These are phyloP conservation scores for Alcedo atthis DNA, from an alignment of 2,797 vertebrate species.

Conservation along the genomic window DNA sequence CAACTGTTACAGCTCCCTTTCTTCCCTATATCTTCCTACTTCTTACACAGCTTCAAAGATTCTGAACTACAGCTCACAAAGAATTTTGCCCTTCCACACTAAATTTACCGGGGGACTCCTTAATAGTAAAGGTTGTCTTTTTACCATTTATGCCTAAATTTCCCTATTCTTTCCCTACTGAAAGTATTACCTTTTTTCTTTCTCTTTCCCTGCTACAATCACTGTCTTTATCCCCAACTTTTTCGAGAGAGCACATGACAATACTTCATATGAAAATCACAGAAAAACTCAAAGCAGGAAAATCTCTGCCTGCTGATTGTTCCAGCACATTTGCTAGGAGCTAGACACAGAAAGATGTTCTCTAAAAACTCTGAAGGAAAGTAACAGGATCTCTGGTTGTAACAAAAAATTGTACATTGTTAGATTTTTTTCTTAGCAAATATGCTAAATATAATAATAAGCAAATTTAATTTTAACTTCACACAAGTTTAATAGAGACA, in stretches of 20 bases:
- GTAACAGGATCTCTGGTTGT: not conserved
- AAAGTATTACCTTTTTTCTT: not conserved
- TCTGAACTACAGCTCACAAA: not conserved
- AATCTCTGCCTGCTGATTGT: not conserved
- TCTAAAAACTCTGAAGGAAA: not conserved
- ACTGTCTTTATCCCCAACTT: not conserved
- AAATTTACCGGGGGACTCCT: not conserved
- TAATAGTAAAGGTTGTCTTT: not conserved
- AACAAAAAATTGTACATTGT: not conserved
- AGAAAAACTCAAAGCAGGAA: not conserved
- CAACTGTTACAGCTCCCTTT: not conserved
- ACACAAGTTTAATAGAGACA: not conserved
- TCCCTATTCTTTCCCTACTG: not conserved
- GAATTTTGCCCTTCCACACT: not conserved
- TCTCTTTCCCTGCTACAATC: not conserved
- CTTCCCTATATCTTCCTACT: not conserved
- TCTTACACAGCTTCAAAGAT: not conserved
- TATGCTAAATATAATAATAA: not conserved
- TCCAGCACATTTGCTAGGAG: not conserved
- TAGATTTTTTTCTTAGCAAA: not conserved
- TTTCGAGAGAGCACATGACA: not conserved
- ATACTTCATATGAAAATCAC: not conserved
- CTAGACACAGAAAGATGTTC: not conserved
- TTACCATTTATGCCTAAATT: not conserved
- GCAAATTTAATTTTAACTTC: not conserved